These are phyloP conservation scores for Cheumatopsyche charites DNA, from an alignment of 1,140 invertebrate genomes.

Conservation along the genomic window DNA sequence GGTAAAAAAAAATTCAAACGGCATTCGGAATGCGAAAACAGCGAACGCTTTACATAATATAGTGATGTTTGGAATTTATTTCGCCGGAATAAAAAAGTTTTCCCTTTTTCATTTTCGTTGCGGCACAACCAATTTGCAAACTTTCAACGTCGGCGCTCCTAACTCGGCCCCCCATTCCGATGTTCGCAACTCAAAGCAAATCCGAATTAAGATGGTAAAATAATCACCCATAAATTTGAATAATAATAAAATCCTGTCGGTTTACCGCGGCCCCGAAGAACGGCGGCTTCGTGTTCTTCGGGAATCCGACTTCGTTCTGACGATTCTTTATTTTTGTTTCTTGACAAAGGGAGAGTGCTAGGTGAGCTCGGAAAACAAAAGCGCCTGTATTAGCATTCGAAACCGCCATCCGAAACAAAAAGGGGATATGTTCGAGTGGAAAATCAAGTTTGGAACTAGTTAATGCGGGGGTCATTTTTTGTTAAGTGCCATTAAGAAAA, in stretches of 20 bases:
- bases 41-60: conserved; percentile 1
- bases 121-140: conserved; percentile 33
- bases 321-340: conserved; percentile 26
- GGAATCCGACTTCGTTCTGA: conserved; percentile 10
- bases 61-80: conserved; percentile 15
- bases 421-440: conserved; percentile 18
- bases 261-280: not conserved
- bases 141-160: conserved; percentile 16
- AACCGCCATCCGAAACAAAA: conserved; percentile 34
- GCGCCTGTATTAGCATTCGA: conserved; percentile 39
- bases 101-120: conserved; percentile 8
- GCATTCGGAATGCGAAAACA: not conserved
- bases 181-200: conserved; percentile 34
- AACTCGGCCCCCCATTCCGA: not conserved
- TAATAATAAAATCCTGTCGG: conserved; percentile 36
- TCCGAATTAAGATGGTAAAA: conserved; percentile 41
- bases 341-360: conserved; percentile 18
- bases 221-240: conserved; percentile 40
- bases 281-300: not conserved
- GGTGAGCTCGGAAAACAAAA: conserved; percentile 33
- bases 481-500: no score
- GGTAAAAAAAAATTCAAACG: not conserved
- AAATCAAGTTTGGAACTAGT: conserved; percentile 35
- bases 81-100: conserved; percentile 11
- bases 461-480: no score